Percentiles rank a stretch among this genome's conserved stretches.
These are phyloP conservation scores for Puffinus mauretanicus DNA, from an alignment of 2,113 vertebrate genomes.

Conservation along the genomic window DNA sequence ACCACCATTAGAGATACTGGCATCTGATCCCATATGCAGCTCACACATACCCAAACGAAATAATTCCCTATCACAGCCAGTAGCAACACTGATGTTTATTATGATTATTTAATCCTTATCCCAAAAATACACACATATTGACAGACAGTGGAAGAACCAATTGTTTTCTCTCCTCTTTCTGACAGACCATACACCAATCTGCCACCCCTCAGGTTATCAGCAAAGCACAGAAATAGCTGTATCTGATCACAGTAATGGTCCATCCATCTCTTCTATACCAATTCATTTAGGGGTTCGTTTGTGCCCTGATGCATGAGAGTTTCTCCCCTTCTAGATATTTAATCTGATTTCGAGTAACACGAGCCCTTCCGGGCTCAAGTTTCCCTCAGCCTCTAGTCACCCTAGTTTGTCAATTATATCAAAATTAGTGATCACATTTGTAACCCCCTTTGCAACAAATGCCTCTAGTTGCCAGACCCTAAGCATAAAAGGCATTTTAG, in stretches of 20 bases:
- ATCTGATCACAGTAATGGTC: conserved; percentile 16
- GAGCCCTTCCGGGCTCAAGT: not conserved
- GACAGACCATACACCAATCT: not conserved
- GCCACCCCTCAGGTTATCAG: not conserved
- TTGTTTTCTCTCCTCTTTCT: not conserved
- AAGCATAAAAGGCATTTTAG: conserved; percentile 23
- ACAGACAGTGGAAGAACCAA: not conserved
- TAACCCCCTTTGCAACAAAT: not conserved
- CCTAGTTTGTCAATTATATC: not conserved
- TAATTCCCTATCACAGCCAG: not conserved
- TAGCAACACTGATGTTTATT: not conserved
- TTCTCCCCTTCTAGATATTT: conserved; percentile 6
- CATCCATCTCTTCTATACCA: not conserved
- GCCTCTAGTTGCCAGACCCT: not conserved
- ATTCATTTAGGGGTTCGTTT: not conserved
- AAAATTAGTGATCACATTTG: conserved; percentile 35
- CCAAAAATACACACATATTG: not conserved
- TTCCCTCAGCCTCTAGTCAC: not conserved
- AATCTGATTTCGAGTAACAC: conserved; percentile 3
- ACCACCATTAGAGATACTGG: not conserved
- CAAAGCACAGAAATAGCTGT: conserved; percentile 6
- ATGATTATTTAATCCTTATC: not conserved
- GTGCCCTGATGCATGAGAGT: not conserved
- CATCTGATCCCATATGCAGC: not conserved
- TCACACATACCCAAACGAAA: not conserved